phyloP scores from a whole-genome alignment of 2,113 vertebrate species.

The Grantiella picta region DNA sequence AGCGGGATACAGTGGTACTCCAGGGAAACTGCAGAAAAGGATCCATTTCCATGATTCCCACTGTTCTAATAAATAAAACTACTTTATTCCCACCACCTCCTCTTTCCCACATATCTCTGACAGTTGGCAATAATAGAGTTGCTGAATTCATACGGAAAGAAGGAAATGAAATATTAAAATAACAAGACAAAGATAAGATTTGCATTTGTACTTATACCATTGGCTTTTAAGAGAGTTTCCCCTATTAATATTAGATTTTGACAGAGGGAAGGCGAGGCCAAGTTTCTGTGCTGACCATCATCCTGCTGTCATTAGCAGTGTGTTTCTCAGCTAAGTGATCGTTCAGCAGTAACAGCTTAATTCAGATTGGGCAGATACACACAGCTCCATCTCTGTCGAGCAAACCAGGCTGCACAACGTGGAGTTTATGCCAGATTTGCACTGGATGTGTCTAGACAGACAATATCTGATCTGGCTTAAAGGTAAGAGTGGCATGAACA shows the following conservation, averaged over 20 bases:
- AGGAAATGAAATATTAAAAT: conserved; percentile 69
- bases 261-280: conserved; percentile 12
- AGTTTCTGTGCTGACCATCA: conserved; percentile 45
- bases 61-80: conserved; percentile 21
- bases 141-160: conserved; percentile 53
- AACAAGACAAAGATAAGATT: conserved; percentile 62
- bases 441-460: conserved; percentile 55
- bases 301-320: neutral
- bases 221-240: conserved; percentile 50
- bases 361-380: conserved; percentile 35
- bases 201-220: conserved; percentile 52
- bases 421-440: conserved; percentile 47
- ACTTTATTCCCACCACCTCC: conserved; percentile 33
- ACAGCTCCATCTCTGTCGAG: neutral
- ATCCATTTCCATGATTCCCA: neutral
- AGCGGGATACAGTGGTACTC: neutral
- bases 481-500: conserved; percentile 47
- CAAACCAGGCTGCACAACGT: neutral
- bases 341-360: conserved; percentile 34
- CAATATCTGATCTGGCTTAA: conserved; percentile 64
- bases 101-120: conserved; percentile 47
- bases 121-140: conserved; percentile 61
- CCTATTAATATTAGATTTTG: conserved; percentile 56
- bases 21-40: neutral
- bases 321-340: conserved; percentile 12